Base-by-base conservation (phyloP, 2,888 invertebrate species). In the Phyto melanocephala region DNA sequence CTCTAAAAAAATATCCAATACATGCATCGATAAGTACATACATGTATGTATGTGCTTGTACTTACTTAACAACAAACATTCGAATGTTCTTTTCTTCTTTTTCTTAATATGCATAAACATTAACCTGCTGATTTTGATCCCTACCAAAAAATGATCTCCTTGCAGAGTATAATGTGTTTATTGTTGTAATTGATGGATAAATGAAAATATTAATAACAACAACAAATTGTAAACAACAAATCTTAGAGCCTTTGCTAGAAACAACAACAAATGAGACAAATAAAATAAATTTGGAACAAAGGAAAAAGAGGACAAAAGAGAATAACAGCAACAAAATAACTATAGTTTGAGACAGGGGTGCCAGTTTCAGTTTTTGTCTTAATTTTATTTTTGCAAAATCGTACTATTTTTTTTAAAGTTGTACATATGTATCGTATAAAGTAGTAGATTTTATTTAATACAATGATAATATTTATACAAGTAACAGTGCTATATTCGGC, bases 51-150 rank as follows among this genome's bases (percentile, higher is more conserved):
- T n/a, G n/a, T n/a, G n/a, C n/a, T n/a, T n/a, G n/a, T n/a, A n/a
- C n/a, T n/a, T n/a, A n/a, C n/a, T n/a, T n/a, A n/a, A n/a, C n/a
- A n/a, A n/a, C n/a, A n/a, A n/a, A n/a, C n/a, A 54, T 33, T 40
- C 28, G 28, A 54, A 54, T 54, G 40, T 56, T 56, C 56, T 33
- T 28, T 33, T 45, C n/a, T n/a, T n/a, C n/a, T n/a, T n/a, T n/a
- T n/a, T n/a, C n/a, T n/a, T n/a, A n/a, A n/a, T 20, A 71, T 17
- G 11, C 20, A 65, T 10, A 35, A 33, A 50, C 28, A 54, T 10
- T 45, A 80, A 75, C 75, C 75, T 80, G 75, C 80, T 75, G 63
- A 56, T 75, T 80, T 60, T 54, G 52, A 60, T 60, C 67, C 79
- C 65, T 72, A 28, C 17, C 22, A 50, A 58, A n/a, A n/a, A 68